Conservation (phyloP, 1,140 invertebrate species). For the Acyrthosiphon pisum region DNA sequence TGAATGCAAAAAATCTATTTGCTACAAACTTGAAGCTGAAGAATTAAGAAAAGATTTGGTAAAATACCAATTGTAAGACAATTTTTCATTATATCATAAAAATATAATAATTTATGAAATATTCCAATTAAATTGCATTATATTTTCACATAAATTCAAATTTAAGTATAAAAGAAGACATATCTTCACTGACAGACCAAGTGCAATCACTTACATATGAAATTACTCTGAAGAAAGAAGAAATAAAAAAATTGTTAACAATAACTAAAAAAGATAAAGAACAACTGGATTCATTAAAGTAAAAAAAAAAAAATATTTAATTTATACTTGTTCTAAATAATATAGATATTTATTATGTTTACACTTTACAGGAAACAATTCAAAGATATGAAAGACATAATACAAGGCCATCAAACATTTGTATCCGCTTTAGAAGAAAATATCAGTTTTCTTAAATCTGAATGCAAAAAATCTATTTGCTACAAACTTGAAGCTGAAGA, state of each 20-base stretch:
- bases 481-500: slow-evolving; percentile 66
- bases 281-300: slow-evolving; percentile 39
- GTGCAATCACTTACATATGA: slow-evolving; percentile 37
- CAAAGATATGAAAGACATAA: slow-evolving; percentile 65
- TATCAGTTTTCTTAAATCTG: slow-evolving; percentile 67
- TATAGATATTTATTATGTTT: not conserved
- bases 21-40: slow-evolving; percentile 66
- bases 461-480: slow-evolving; percentile 65
- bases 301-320: not conserved
- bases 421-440: slow-evolving; percentile 66
- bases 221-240: slow-evolving; percentile 39
- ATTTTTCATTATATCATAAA: not conserved
- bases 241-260: slow-evolving; percentile 37
- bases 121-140: too few species aligned
- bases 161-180: slow-evolving; percentile 57
- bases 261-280: slow-evolving; percentile 50
- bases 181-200: slow-evolving; percentile 49
- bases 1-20: slow-evolving; percentile 65
- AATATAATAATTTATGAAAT: too few species aligned
- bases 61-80: slow-evolving; percentile 54
- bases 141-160: too few species aligned
- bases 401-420: slow-evolving; percentile 64
- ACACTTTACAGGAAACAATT: slow-evolving; percentile 64
- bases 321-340: slow-evolving; percentile 7
- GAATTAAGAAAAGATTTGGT: slow-evolving; percentile 67